Conservation (phyloP, 2,797 vertebrate species). For the Sebastiscus albofasciatus region DNA sequence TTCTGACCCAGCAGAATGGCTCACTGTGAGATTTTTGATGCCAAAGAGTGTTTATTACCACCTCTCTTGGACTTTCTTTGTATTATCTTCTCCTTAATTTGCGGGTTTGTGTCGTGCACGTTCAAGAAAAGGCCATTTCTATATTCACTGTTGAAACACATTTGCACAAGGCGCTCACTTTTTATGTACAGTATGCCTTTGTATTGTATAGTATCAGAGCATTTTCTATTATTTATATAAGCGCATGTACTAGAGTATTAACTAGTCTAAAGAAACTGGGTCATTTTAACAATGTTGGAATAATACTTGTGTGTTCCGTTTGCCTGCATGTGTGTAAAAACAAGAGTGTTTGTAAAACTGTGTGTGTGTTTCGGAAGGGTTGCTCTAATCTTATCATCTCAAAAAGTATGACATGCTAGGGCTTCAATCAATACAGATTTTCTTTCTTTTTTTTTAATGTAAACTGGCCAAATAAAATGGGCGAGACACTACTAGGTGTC, state of each 20-base stretch:
- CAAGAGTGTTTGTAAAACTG: conserved; percentile 60
- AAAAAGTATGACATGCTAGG: conserved; percentile 20
- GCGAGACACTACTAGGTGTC: conserved; percentile 7
- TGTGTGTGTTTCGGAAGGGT: conserved; percentile 54
- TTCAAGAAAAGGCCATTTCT: conserved; percentile 45
- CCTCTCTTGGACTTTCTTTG: conserved; percentile 48
- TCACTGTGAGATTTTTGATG: conserved; percentile 62
- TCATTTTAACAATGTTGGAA: conserved; percentile 65
- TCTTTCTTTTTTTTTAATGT: not conserved
- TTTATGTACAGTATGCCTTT: conserved; percentile 78
- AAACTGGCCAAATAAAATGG: conserved; percentile 42
- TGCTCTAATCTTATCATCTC: conserved; percentile 30
- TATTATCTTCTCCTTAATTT: conserved; percentile 22
- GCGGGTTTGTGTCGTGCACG: conserved; percentile 31
- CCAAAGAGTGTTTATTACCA: conserved; percentile 80
- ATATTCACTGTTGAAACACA: conserved; percentile 53
- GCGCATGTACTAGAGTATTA: conserved; percentile 76
- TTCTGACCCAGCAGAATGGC: conserved; percentile 53
- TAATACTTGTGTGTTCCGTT: conserved; percentile 51
- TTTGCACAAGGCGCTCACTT: conserved; percentile 72
- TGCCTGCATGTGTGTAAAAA: conserved; percentile 65
- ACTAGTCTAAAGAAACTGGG: conserved; percentile 61
- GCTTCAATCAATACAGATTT: conserved; percentile 28
- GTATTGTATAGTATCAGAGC: conserved; percentile 70
- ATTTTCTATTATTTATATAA: conserved; percentile 81